Evolutionary conservation across 2,797 vertebrate species (phyloP), one percentile per base, ranked within the genome.

Genomic region (Gobionotothen gibberifrons): DNA sequence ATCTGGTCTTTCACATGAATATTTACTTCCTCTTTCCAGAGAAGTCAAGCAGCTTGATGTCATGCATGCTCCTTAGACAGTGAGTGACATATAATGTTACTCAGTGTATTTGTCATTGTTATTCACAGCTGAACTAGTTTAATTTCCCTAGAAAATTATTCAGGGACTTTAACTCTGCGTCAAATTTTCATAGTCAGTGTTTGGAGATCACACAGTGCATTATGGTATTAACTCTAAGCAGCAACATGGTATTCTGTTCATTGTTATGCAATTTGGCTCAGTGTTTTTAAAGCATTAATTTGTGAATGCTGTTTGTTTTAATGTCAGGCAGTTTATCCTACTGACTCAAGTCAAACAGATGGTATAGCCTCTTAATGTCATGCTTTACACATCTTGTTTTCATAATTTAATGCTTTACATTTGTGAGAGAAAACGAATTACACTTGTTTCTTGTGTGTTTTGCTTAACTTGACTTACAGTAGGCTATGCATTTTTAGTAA

Each of bases 401-500:
- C 36, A 69, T 61, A 48, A 64, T 60, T 48, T 40, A 2, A 54
- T 17, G 62, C 8, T 73, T 77, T 46, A 71, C 13, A 43, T 66
- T 58, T 72, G 14, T 48, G 5, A 19, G 16, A 68, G 19, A 56
- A 43, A 47, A 19, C 15, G 22, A 13, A 48, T 32, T 63, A 5
- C 9, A 11, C 5, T 49, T 11, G 16, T 15, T 10, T 40, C 9
- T 9, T 19, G 26, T 26, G 26, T 52, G 19, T 51, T 57, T 36
- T 51, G 46, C 53, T 43, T 10, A 19, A 6, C 22, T 13, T 42
- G 5, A 48, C 39, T 53, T 32, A n/a, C n/a, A n/a, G n/a, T n/a
- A n/a, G n/a, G n/a, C n/a, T n/a, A 8, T 29, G 12, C 13, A 54
- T 46, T 7, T 17, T 19, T 15, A 21, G 44, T 36, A 3, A 66